Evolutionary conservation across 1,140 invertebrate genomes (phyloP), one percentile per base, ranked within the genome.

Genomic region (Penaeus chinensis): DNA sequence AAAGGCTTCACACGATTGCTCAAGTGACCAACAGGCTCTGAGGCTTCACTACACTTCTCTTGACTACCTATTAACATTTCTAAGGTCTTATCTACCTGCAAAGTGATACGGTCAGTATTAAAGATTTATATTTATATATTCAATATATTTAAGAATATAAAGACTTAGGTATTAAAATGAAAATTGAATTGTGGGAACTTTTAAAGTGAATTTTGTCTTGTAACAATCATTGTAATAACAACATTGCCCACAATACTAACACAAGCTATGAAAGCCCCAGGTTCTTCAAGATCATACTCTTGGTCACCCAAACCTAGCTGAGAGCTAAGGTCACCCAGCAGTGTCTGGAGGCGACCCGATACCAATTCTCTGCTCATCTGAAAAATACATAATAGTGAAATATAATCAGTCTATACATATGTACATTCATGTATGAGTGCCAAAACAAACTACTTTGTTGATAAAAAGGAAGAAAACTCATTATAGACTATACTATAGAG

Each of bases 361-460:
- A 84, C 69, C 66, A 84, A 60, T 76, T 84, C 82, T 54, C 65
- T 63, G 22, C 82, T 76, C 22, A 54, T 54, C 82, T 84, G n/a
- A 1, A 61, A 27, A 47, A 47, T 47, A 5, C 47, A 47, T 47
- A 47, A 13, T 32, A 32, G 47, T 47, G 7, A 10, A 13, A 47
- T 47, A 47, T 47, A 13, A 47, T 47, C 47, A 47, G 47, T 47
- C 3, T 47, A 10, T 47, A 3, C 10, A 47, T 47, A 5, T 47
- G 10, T 10, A n/a, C n/a, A n/a, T n/a, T n/a, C 32, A 32, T 32
- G 32, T 32, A 32, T 32, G 32, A 32, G 32, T 32, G 32, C 32
- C 32, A 32, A 32, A 32, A 32, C 32, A 32, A 32, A 32, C 32
- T 32, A 32, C 32, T 32, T 32, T 32, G 32, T 32, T 32, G 47